These are phyloP conservation scores for Styela plicata DNA, from an alignment of 23 tunicate genomes.

Conservation along the genomic window DNA sequence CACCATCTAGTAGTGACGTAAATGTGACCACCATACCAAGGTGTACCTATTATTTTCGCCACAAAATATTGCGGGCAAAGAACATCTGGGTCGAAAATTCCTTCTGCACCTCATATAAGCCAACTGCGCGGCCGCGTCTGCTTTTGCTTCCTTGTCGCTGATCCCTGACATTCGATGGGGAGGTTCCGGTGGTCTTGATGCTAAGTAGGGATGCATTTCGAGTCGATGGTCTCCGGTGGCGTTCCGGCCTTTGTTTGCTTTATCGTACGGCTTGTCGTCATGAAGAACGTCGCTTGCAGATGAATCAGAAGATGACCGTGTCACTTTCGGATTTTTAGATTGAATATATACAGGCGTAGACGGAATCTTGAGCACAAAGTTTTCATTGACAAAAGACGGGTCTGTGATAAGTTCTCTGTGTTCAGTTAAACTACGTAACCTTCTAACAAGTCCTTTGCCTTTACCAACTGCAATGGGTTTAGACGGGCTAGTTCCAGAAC, in stretches of 20 bases:
- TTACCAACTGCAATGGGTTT: not conserved
- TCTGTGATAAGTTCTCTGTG: constrained; percentile 26
- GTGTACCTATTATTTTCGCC: constrained; percentile 24
- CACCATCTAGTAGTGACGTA: not conserved
- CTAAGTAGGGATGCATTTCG: constrained; percentile 18
- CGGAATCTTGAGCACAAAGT: constrained; percentile 18
- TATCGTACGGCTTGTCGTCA: not conserved
- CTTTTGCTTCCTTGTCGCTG: constrained; percentile 15
- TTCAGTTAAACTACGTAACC: constrained; percentile 28
- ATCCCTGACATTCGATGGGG: not conserved
- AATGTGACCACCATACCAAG: not conserved
- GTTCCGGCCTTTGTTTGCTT: not conserved
- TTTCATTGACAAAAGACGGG: not conserved
- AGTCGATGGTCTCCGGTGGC: not conserved
- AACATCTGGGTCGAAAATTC: constrained; percentile 23
- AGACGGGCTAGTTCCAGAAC: constrained; percentile 14
- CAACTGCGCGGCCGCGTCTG: not conserved
- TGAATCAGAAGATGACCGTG: constrained; percentile 20
- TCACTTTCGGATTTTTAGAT: constrained; percentile 1
- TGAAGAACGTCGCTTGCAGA: not conserved
- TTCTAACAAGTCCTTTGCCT: constrained; percentile 3
- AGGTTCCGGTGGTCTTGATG: not conserved
- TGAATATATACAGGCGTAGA: constrained; percentile 18
- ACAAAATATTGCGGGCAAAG: constrained; percentile 24
- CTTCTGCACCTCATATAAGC: constrained; percentile 22